Conservation (phyloP, 1,140 invertebrate genomes). For the Laupala kohalensis region DNA sequence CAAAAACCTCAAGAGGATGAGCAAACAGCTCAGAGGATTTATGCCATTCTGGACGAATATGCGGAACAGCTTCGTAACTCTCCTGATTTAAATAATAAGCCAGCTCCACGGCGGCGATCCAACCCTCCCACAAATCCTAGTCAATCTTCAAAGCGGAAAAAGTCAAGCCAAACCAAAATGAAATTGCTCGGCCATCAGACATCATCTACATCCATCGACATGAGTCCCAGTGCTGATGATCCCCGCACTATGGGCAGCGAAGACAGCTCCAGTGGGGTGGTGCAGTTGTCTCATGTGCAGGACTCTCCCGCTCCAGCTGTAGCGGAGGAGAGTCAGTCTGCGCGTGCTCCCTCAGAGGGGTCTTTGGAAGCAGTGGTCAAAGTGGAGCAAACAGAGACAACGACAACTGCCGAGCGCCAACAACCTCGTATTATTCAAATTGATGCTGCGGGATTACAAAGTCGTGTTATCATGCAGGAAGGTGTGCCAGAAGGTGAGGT, state of each 20-base stretch:
- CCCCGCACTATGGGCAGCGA: conserved; percentile 52
- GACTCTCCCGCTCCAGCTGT: conserved; percentile 21
- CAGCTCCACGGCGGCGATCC: conserved; percentile 54
- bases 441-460: conserved; percentile 20
- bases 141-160: conserved; percentile 56
- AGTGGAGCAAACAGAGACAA: conserved; percentile 17
- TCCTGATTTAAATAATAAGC: conserved; percentile 66
- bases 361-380: conserved; percentile 25
- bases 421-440: conserved; percentile 12
- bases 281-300: conserved; percentile 37
- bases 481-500: conserved; percentile 21
- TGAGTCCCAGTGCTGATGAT: conserved; percentile 47
- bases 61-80: conserved; percentile 66
- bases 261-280: conserved; percentile 52
- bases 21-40: conserved; percentile 64
- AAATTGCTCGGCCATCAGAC: conserved; percentile 35
- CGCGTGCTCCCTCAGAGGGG: conserved; percentile 10
- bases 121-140: conserved; percentile 60
- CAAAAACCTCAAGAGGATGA: conserved; percentile 70
- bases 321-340: not conserved
- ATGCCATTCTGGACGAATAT: conserved; percentile 67
- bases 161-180: conserved; percentile 43
- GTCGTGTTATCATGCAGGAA: conserved; percentile 35
- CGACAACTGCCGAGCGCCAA: conserved; percentile 10
- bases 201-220: conserved; percentile 31